Evolutionary conservation across 1,140 invertebrate genomes (phyloP).

Genomic region (Ooceraea biroi): DNA sequence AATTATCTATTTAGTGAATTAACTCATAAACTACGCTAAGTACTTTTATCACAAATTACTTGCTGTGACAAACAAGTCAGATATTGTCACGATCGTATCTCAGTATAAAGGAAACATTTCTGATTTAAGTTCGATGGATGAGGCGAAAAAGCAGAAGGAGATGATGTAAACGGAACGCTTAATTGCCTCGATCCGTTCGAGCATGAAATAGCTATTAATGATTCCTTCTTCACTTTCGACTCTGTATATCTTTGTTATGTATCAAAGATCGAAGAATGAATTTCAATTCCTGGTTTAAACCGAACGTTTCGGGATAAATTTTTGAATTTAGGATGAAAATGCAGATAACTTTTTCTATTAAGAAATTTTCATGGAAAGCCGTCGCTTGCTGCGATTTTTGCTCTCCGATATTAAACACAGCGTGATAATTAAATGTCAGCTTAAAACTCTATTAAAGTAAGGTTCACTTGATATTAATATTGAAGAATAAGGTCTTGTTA

Average conservation of each 20-base stretch:
- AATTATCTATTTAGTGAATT: background rate
- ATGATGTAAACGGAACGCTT: background rate
- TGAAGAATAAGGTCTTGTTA: background rate
- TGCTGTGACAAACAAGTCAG: background rate
- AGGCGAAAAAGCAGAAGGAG: background rate
- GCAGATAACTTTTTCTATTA: background rate
- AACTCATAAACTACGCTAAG: background rate
- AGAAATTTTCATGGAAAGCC: background rate
- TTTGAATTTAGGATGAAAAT: background rate
- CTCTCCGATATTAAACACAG: background rate
- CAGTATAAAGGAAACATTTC: background rate
- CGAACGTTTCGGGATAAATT: background rate
- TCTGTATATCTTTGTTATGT: background rate
- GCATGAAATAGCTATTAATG: slow-evolving; percentile 50
- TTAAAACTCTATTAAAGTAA: background rate
- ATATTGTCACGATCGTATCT: background rate
- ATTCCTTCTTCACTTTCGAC: slow-evolving; percentile 12
- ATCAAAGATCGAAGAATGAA: background rate
- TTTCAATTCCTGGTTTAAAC: background rate
- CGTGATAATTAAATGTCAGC: slow-evolving; percentile 20
- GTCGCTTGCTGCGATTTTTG: background rate
- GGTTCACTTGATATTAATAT: background rate
- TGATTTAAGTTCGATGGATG: background rate
- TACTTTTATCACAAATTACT: background rate
- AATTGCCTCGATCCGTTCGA: slow-evolving; percentile 28